A percentile compares a stretch with the other conserved stretches of the same genome.
Evolutionary conservation across 2,888 invertebrate species (phyloP).

Genomic region (Flabesymbios commensalis): DNA sequence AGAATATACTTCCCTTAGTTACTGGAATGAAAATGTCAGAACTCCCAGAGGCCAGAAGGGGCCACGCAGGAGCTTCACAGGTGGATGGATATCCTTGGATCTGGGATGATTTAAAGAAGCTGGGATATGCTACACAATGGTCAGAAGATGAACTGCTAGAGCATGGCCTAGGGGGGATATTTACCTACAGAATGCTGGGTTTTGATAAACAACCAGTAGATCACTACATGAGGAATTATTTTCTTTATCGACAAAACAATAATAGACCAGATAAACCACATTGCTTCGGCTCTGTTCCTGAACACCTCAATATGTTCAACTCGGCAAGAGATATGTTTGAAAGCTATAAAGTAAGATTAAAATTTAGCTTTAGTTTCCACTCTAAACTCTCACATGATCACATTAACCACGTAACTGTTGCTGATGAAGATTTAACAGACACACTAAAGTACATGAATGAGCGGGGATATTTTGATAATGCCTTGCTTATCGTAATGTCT

Average conservation of each 20-base stretch:
- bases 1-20: conserved; percentile 37
- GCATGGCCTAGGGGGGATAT: conserved; percentile 85
- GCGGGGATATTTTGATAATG: conserved; percentile 74
- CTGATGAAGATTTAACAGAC: conserved; percentile 72
- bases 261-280: conserved; percentile 16
- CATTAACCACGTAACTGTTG: conserved; percentile 76
- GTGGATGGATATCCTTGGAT: conserved; percentile 84
- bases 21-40: conserved; percentile 35
- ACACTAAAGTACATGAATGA: conserved; percentile 67
- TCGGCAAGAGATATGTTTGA: conserved; percentile 66
- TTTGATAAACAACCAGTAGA: conserved; percentile 83
- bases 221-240: conserved; percentile 83
- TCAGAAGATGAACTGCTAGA: conserved; percentile 88
- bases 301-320: conserved; percentile 66
- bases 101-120: conserved; percentile 75
- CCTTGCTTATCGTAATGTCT: conserved; percentile 85
- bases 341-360: conserved; percentile 71
- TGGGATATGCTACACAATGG: conserved; percentile 72
- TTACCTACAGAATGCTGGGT: conserved; percentile 86
- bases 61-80: conserved; percentile 64
- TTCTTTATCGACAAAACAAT: conserved; percentile 21
- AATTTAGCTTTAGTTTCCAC: conserved; percentile 86
- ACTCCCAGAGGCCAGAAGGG: conserved; percentile 33
- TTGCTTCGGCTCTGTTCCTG: conserved; percentile 75
- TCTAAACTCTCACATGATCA: conserved; percentile 87